phyloP scores from a whole-genome alignment of 2,797 vertebrate species.

The Okamejei kenojei region DNA sequence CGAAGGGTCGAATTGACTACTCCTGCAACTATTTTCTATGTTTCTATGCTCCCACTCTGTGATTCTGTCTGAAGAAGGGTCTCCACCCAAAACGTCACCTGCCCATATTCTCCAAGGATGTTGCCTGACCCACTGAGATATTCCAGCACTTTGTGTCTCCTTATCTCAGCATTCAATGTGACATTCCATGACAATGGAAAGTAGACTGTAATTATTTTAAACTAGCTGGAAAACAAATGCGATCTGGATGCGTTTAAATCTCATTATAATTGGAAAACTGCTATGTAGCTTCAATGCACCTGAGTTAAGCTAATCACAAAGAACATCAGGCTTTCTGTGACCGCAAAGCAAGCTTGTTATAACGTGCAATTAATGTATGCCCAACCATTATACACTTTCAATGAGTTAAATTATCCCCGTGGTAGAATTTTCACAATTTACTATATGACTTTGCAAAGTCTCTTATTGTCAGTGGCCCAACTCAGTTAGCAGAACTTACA shows the following conservation, averaged over 20 bases:
- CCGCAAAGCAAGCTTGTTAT: neutral
- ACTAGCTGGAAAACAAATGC: conserved; percentile 16
- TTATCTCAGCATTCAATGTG: neutral
- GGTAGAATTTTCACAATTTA: neutral
- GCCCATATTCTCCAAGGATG: no score
- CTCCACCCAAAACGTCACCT: no score
- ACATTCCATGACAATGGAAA: neutral
- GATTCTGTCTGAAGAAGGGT: no score
- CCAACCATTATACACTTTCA: neutral
- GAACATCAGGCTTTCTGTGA: conserved; percentile 43
- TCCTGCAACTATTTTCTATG: no score
- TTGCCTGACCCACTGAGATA: no score
- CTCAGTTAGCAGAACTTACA: neutral
- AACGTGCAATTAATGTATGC: neutral
- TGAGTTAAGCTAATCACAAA: conserved; percentile 22
- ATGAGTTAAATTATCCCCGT: neutral
- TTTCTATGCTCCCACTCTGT: no score
- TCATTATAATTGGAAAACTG: conserved; percentile 48
- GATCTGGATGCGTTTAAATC: conserved; percentile 41
- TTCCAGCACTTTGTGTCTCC: no score
- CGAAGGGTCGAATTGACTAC: no score
- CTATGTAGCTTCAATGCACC: conserved; percentile 43
- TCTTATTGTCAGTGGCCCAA: neutral
- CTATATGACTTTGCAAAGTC: neutral
- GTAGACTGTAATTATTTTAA: conserved; percentile 16